A percentile compares a stretch with the other conserved stretches of the same genome.
phyloP scores from a whole-genome alignment of 1,140 invertebrate species.

The Ylistrum balloti region DNA sequence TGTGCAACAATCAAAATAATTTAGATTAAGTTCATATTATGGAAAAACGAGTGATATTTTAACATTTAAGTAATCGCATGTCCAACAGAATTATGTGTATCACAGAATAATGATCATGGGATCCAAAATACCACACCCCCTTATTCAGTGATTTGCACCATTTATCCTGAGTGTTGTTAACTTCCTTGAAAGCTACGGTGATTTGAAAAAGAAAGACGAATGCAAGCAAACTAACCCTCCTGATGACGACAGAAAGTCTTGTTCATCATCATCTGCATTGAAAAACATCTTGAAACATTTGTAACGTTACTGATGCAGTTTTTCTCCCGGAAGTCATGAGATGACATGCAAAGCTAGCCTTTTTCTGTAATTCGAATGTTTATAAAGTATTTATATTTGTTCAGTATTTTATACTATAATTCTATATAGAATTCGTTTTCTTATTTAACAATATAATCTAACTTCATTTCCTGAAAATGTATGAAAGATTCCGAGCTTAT shows the following conservation, averaged over 20 bases:
- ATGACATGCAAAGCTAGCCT: conserved; percentile 32
- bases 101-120: conserved; percentile 24
- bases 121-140: background rate
- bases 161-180: background rate
- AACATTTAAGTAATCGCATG: too few relatives aligned
- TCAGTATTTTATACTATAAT: too few relatives aligned
- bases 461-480: too few relatives aligned
- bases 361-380: conserved; percentile 41
- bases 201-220: background rate
- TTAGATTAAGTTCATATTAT: too few relatives aligned
- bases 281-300: conserved; percentile 74
- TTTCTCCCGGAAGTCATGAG: conserved; percentile 54
- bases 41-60: too few relatives aligned
- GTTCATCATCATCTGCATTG: conserved; percentile 77
- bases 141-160: background rate
- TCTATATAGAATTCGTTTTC: too few relatives aligned
- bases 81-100: too few relatives aligned
- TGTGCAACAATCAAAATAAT: too few relatives aligned
- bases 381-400: too few relatives aligned
- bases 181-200: background rate
- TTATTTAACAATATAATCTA: too few relatives aligned
- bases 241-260: conserved; percentile 73
- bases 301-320: background rate
- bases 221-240: conserved; percentile 57
- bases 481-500: too few relatives aligned